A percentile compares a stretch with the other conserved stretches of the same genome.
phyloP scores from a whole-genome alignment of 2,888 invertebrate species.

The Nomada ferruginata region DNA sequence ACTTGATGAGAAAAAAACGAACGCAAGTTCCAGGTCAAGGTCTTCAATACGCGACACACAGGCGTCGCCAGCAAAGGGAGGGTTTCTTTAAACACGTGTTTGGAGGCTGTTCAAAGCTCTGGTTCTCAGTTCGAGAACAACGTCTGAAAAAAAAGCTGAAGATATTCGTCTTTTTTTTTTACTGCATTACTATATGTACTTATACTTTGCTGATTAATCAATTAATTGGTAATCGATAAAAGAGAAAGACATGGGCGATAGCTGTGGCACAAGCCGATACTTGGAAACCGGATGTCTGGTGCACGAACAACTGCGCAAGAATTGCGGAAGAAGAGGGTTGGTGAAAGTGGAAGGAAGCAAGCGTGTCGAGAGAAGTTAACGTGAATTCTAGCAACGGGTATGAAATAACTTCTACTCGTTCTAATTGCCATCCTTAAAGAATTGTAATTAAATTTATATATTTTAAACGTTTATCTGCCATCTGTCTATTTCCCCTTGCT shows the following conservation, averaged over 20 bases:
- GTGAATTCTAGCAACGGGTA: background rate
- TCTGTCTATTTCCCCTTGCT: too few relatives aligned
- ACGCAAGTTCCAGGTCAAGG: conserved; percentile 56
- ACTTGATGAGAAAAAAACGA: conserved; percentile 22
- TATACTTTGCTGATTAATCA: background rate
- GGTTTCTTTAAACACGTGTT: conserved; percentile 54
- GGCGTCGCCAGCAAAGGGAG: conserved; percentile 42
- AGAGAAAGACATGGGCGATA: background rate
- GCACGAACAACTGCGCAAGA: conserved; percentile 32
- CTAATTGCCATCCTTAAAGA: background rate
- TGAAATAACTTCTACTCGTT: background rate
- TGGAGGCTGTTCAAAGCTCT: background rate
- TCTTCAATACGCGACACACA: conserved; percentile 41
- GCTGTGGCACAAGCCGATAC: background rate
- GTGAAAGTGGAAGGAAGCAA: conserved; percentile 10
- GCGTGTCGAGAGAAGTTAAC: background rate
- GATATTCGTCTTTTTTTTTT: background rate
- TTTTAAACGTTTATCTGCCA: too few relatives aligned
- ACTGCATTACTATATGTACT: too few relatives aligned
- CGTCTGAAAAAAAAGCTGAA: background rate
- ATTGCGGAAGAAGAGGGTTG: conserved; percentile 10
- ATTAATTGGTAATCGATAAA: background rate
- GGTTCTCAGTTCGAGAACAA: background rate
- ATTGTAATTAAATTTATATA: background rate
- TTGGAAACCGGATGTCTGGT: conserved; percentile 32